These are phyloP conservation scores for Batillaria attramentaria DNA, from an alignment of 1,140 invertebrate genomes.

Conservation along the genomic window DNA sequence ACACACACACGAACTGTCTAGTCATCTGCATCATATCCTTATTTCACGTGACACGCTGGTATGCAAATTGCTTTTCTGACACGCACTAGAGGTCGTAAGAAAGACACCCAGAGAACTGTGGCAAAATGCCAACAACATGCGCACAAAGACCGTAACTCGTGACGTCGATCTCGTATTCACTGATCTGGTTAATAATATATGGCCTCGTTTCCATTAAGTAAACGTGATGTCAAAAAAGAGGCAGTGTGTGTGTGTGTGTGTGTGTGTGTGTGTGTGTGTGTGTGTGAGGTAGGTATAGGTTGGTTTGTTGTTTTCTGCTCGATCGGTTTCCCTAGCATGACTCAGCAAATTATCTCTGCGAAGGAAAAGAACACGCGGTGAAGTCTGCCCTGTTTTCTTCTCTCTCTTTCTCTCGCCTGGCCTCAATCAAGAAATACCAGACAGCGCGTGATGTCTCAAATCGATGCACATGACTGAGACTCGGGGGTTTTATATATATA, in stretches of 20 bases:
- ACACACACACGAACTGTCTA: too few relatives aligned
- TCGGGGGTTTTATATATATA: too few relatives aligned
- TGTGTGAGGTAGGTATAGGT: neutral
- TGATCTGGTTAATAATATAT: neutral
- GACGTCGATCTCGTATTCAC: neutral
- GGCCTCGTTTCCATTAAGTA: neutral
- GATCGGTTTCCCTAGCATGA: too few relatives aligned
- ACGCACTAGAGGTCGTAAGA: neutral
- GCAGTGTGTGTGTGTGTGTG: neutral
- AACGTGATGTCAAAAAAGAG: too few relatives aligned
- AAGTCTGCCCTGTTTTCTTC: too few relatives aligned
- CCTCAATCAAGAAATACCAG: too few relatives aligned
- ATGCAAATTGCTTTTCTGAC: neutral
- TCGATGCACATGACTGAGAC: too few relatives aligned
- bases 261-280: constrained; percentile 19
- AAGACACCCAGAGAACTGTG: neutral
- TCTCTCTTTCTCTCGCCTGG: too few relatives aligned
- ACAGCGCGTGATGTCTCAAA: too few relatives aligned
- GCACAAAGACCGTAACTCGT: neutral
- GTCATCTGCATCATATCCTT: neutral
- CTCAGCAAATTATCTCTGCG: too few relatives aligned
- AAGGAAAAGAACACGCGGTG: too few relatives aligned
- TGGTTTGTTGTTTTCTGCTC: too few relatives aligned
- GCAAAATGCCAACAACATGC: neutral
- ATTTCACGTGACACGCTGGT: neutral